Evolutionary conservation across 2,888 invertebrate species (phyloP), one percentile per base, ranked within the genome.

Genomic region (Meganola albula): DNA sequence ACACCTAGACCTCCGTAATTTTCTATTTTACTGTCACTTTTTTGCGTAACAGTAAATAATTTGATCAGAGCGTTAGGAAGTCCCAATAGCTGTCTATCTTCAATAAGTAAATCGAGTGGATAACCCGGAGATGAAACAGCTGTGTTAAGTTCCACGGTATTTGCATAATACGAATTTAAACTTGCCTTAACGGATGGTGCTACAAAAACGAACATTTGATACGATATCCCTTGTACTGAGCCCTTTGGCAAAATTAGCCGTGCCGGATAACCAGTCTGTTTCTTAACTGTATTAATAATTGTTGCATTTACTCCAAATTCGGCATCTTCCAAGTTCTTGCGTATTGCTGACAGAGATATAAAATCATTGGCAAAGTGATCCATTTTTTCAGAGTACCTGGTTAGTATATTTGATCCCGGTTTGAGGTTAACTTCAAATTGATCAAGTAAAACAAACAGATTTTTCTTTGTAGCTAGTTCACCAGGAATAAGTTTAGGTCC

Each of bases 231-330:
- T 43, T 87, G 87, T 8, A 74, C 63, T 48, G 83, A 88, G 35
- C 94, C 94, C 67, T 88, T 92, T 2, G 94, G 94, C 31, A 94
- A 73, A 31, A 92, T 66, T 29, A 93, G 76, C 38, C 92, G 88
- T 33, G 89, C 83, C 11, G 94, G 93, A 74, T 90, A 92, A 34
- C 89, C 89, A 38, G 87, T 88, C 58, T 90, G 84, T 10, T 80
- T 75, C 44, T 85, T 75, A 31, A 87, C 62, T 13, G 77, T 77
- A 63, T 88, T 87, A 8, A 63, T 26, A 71, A 82, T 54, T 71
- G 71, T 78, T 16, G 85, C 76, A 37, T 88, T 88, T 14, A 88
- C 71, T 11, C 85, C 84, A 58, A 71, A 82, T 49, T 79, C 76
- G 27, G 91, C 89, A 38, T 87, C 74, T 63, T 89, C 85, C 10